phyloP scores from a whole-genome alignment of 2,888 invertebrate species.

The Agriopis leucophaearia region DNA sequence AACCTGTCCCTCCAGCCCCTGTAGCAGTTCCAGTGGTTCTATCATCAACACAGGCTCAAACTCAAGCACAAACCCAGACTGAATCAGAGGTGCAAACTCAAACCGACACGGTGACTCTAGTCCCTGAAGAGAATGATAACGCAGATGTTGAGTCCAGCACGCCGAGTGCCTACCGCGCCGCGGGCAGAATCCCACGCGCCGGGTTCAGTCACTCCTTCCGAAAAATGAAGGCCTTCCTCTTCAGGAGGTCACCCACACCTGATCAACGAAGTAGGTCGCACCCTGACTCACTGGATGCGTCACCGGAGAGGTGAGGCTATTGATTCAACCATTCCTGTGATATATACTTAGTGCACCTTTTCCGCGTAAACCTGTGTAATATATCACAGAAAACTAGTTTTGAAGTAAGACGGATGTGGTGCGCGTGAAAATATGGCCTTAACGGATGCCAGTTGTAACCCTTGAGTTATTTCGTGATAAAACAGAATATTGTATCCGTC shows the following conservation, averaged over 20 bases:
- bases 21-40: slow-evolving; percentile 1
- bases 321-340: background rate
- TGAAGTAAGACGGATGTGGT: no score
- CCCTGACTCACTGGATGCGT: slow-evolving; percentile 58
- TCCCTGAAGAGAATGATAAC: slow-evolving; percentile 35
- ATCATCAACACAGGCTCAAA: background rate
- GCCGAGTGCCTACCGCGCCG: slow-evolving; percentile 42
- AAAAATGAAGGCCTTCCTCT: slow-evolving; percentile 65
- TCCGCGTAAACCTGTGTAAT: no score
- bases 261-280: slow-evolving; percentile 51
- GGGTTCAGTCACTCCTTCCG: slow-evolving; percentile 66
- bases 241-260: slow-evolving; percentile 52
- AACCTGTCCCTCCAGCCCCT: slow-evolving; percentile 21
- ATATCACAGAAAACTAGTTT: no score
- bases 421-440: no score
- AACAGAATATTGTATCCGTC: no score
- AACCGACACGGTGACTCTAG: slow-evolving; percentile 17
- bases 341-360: background rate
- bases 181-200: slow-evolving; percentile 65
- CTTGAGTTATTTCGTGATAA: no score
- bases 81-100: slow-evolving; percentile 11
- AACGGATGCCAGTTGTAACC: no score
- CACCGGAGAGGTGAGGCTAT: slow-evolving; percentile 59
- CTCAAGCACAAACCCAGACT: slow-evolving; percentile 18
- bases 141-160: slow-evolving; percentile 40